Evolutionary conservation across 64 coral and sea anemone species (phyloP).

Genomic region (Montipora sp.): DNA sequence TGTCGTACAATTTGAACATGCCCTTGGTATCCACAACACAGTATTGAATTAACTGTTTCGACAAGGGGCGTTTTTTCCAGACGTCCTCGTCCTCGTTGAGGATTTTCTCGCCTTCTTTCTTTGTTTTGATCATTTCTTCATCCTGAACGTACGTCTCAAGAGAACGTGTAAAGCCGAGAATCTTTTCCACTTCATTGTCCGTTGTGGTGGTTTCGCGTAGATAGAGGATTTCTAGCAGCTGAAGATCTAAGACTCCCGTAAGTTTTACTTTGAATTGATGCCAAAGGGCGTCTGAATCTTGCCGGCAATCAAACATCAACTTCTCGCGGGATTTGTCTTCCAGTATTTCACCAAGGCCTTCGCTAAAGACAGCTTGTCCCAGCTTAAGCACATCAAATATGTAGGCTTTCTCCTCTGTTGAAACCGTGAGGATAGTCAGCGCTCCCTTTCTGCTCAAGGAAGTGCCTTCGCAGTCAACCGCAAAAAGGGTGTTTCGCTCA

Average conservation of each 20-base stretch:
- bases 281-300: constrained; percentile 75
- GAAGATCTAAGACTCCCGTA: constrained; percentile 72
- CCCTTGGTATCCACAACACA: constrained; percentile 56
- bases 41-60: constrained; percentile 27
- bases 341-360: constrained; percentile 63
- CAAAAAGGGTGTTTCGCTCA: constrained; percentile 36
- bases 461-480: constrained; percentile 75
- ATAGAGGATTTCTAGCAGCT: constrained; percentile 77
- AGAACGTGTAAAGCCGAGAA: constrained; percentile 48
- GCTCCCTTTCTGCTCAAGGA: constrained; percentile 72
- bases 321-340: constrained; percentile 71
- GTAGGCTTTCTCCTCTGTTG: constrained; percentile 72
- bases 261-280: constrained; percentile 71
- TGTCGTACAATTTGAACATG: constrained; percentile 64
- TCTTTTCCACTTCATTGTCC: not conserved
- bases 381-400: constrained; percentile 68
- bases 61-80: constrained; percentile 57
- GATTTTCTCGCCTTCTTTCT: constrained; percentile 26
- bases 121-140: constrained; percentile 29
- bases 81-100: not conserved
- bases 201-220: not conserved
- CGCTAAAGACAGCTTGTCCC: constrained; percentile 47
- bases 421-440: constrained; percentile 51
- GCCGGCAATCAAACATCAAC: constrained; percentile 84
- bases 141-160: constrained; percentile 51